Evolutionary conservation across 2,888 invertebrate species (phyloP).

Genomic region (Sarcophaga variegata): DNA sequence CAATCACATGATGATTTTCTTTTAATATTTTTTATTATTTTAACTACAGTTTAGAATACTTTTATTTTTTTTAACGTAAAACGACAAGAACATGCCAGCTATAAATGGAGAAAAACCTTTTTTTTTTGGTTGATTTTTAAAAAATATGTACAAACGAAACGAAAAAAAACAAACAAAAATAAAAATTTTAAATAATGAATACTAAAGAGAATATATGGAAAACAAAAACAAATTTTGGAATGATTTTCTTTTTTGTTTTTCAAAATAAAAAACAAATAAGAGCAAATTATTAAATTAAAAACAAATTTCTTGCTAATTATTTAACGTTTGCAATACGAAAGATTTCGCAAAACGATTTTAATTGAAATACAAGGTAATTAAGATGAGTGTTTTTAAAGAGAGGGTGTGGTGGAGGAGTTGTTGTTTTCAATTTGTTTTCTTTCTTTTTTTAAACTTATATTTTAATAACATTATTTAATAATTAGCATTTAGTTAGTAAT

Average conservation of each 20-base stretch:
- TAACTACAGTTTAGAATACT: constrained; percentile 45
- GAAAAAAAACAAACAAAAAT: constrained; percentile 9
- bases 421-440: not conserved
- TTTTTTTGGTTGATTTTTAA: constrained; percentile 2
- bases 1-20: constrained; percentile 16
- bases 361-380: constrained; percentile 26
- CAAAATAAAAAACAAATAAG: not conserved
- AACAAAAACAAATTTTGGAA: constrained; percentile 43
- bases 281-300: too few relatives aligned
- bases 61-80: constrained; percentile 8
- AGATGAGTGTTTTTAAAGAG: not conserved
- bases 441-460: constrained; percentile 35
- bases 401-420: not conserved
- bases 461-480: constrained; percentile 47
- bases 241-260: constrained; percentile 12
- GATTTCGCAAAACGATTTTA: constrained; percentile 24
- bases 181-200: not conserved
- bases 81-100: constrained; percentile 18
- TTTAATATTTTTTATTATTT: constrained; percentile 23
- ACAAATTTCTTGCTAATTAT: not conserved
- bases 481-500: constrained; percentile 12
- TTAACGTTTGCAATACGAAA: constrained; percentile 2
- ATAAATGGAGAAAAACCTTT: not conserved
- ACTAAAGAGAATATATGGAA: constrained; percentile 35
- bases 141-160: constrained; percentile 22